Evolutionary conservation across 2,797 vertebrate genomes (phyloP), one percentile per base, ranked within the genome.

Genomic region (Peromyscus attwateri): DNA sequence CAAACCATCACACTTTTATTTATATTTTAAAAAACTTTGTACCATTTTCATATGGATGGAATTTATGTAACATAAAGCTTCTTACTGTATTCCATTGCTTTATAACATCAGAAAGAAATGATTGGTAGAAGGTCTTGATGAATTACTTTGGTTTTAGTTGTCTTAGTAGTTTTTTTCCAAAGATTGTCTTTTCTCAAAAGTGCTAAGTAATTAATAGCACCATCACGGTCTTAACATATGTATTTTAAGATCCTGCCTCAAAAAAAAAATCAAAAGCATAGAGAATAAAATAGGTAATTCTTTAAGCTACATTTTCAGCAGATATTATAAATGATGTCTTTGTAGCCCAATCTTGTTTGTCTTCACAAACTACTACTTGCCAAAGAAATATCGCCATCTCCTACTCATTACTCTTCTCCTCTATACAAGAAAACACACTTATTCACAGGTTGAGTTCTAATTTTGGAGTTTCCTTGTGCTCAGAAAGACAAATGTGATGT

Each of bases 281-380:
- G 2, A 80, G 57, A 75, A 60, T 52, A 88, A 97, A 91, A 87
- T 31, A 37, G 2, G 34, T 43, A 93, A 91, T 3, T 62, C 82
- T 93, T 94, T 88, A 96, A 88, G 11, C 60, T 25, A 0, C 14
- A 55, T 77, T 46, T 80, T 80, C 27, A 95, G 68, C 55, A 96
- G 85, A 75, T 62, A 89, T 21, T 94, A 90, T 13, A 92, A 96
- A 97, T 94, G 1, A 81, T 95, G 11, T 73, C 91, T 95, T 71
- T 62, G 34, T 88, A 70, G 5, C 66, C 43, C 91, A 75, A 1
- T 52, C 60, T 57, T 80, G 1, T 49, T 89, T 60, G 52, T 94
- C 62, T 93, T 80, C 70, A 70, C n/a, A 89, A 83, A 81, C 40
- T 90, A 4, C n/a, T 83, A 90, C 55, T 66, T 92, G 60, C 62